Evolutionary conservation across 2,113 vertebrate genomes (phyloP).

Genomic region (Uria lomvia): DNA sequence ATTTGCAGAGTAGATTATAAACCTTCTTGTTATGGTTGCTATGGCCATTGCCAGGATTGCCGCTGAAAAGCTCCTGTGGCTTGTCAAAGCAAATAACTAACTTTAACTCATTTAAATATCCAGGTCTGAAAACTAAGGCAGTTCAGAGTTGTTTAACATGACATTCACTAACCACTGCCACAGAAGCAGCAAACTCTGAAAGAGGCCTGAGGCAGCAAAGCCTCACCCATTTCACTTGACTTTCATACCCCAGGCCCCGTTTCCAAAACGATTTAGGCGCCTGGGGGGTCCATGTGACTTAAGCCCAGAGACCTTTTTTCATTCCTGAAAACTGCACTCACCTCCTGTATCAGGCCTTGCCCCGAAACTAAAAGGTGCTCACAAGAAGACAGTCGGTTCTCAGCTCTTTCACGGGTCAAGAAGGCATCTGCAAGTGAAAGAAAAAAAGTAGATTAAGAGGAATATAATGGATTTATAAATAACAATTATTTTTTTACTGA

Average conservation of each 20-base stretch:
- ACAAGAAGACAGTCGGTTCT: not conserved
- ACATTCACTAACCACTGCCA: not conserved
- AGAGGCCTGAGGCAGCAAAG: not conserved
- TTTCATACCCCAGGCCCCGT: not conserved
- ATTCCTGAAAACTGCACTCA: not conserved
- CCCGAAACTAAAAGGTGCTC: not conserved
- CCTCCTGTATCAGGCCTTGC: not conserved
- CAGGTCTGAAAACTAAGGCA: not conserved
- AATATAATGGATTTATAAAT: not conserved
- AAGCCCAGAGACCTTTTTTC: not conserved
- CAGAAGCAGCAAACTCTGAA: not conserved
- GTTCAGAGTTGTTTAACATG: not conserved
- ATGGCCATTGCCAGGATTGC: not conserved
- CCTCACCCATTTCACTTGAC: not conserved
- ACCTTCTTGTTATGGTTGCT: not conserved
- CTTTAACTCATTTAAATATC: not conserved
- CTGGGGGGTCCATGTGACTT: not conserved
- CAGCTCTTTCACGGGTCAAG: not conserved
- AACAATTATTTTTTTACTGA: not conserved
- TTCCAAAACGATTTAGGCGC: not conserved
- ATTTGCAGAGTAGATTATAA: not conserved
- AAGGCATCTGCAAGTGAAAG: not conserved
- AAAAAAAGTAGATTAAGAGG: not conserved
- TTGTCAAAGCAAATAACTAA: not conserved
- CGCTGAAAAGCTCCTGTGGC: not conserved